Base-by-base conservation (phyloP, 2,888 invertebrate genomes). In the Tetranychus piercei region DNA sequence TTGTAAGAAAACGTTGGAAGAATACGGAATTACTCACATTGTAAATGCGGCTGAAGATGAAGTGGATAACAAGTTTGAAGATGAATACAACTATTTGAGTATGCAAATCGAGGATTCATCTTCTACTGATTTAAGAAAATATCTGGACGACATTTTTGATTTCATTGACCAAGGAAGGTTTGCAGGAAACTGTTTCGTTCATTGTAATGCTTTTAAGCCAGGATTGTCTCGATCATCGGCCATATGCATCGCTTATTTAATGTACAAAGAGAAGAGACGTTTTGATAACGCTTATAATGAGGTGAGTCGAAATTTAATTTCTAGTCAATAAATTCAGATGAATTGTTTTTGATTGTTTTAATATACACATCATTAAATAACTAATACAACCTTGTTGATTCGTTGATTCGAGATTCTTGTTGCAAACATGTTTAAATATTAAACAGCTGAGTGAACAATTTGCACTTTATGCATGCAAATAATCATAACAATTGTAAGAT, bases 211-310 rank as follows among this genome's bases (percentile, higher is more conserved):
- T 44, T 11, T 3, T 22, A 66, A 44, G 43, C 70, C 71, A 18
- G 83, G 83, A 6, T 78, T 82, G 0, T 82, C 82, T 6, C 76
- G 83, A 44, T 80, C 82, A 11, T 80, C 82, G 1, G 79, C 82
- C 8, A 80, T 83, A 72, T 80, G 81, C 6, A 81, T 82, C 67
- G 82, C 80, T 1, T 83, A 82, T 76, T 78, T 82, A 20, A 83
- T 83, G 81, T 80, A 79, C 65, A 79, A 75, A 6, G 78, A 80
- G 15, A 77, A 78, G 1, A 80, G 80, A 80, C 77, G 78, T 15
- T 80, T 81, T 44, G 78, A 80, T 23, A 80, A 81, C 18, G 82
- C 82, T 1, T 81, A 79, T 55, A 77, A 75, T 72, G 67, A 73
- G 15, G 73, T 76, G 34, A 45, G 75, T 74, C 15, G 66, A 44